These are phyloP conservation scores for Aurelia sp. DNA, from an alignment of 30 jellyfish, hydroid and myxozoan genomes.

Conservation along the genomic window DNA sequence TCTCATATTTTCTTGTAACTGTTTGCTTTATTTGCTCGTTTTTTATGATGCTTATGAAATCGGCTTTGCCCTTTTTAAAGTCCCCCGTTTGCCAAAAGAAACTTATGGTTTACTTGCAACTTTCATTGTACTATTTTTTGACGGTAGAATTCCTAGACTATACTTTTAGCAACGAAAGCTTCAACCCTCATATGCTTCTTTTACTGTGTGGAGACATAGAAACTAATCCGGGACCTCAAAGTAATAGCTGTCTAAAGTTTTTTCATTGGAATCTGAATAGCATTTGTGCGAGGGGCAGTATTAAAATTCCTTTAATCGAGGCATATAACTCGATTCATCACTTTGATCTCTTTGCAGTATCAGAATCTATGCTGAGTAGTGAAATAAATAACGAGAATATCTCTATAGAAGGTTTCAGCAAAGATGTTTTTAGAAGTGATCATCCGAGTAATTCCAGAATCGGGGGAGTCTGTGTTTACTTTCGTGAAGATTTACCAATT, in stretches of 20 bases:
- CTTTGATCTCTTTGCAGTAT: not conserved
- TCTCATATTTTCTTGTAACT: slow-evolving; percentile 16
- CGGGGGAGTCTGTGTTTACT: no score
- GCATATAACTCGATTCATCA: slow-evolving; percentile 1
- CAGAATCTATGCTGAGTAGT: slow-evolving; percentile 12
- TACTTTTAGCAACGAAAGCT: slow-evolving; percentile 11
- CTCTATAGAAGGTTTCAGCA: no score
- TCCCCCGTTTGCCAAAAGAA: slow-evolving; percentile 6
- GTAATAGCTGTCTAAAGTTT: not conserved
- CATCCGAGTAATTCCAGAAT: no score
- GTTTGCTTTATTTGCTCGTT: slow-evolving; percentile 22
- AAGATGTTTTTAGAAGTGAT: no score
- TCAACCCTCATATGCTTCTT: slow-evolving; percentile 13
- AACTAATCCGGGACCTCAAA: slow-evolving; percentile 10
- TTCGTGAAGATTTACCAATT: no score
- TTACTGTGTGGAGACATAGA: slow-evolving; percentile 21
- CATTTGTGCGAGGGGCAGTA: no score
- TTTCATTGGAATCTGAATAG: slow-evolving; percentile 24
- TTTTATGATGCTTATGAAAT: slow-evolving; percentile 15
- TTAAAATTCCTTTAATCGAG: no score
- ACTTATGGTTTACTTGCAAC: no score
- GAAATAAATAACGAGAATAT: not conserved
- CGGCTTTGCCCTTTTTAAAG: slow-evolving; percentile 3
- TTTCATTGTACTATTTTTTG: no score
- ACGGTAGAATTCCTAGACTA: slow-evolving; percentile 26